Evolutionary conservation across 2,113 vertebrate genomes (phyloP).

Genomic region (Channa argus): DNA sequence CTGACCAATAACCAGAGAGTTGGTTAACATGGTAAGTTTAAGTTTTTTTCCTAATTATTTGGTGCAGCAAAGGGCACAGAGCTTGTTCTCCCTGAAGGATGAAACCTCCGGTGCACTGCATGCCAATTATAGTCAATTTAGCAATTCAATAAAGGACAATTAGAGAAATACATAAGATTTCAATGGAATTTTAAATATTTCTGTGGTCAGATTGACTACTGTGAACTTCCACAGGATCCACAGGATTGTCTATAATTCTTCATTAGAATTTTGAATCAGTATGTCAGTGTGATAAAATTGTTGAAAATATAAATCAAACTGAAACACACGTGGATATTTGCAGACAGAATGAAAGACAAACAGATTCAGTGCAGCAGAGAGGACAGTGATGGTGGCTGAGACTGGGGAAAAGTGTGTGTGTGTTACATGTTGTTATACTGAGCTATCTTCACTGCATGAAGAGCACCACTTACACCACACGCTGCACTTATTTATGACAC

Average conservation of each 20-base stretch:
- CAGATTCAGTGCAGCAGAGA: background rate
- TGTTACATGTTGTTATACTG: background rate
- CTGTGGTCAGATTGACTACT: background rate
- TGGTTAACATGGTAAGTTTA: conserved; percentile 1
- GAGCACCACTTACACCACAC: background rate
- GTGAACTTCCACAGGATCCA: too few relatives aligned
- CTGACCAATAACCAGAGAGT: background rate
- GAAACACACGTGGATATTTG: too few relatives aligned
- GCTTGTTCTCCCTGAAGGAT: background rate
- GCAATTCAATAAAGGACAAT: background rate
- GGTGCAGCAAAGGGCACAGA: background rate
- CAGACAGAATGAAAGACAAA: background rate
- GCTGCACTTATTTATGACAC: background rate
- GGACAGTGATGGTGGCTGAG: background rate
- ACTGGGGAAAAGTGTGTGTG: background rate
- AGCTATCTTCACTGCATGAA: background rate
- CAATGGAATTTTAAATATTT: background rate
- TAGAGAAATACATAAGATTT: background rate
- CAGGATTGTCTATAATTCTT: too few relatives aligned
- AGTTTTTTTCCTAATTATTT: conserved; percentile 10
- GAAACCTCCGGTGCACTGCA: background rate
- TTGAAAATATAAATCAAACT: background rate
- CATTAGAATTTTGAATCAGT: background rate
- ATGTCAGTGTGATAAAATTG: background rate
- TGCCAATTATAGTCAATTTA: background rate